Conservation (phyloP, 2,888 invertebrate species). For the Eurytoma californica region DNA sequence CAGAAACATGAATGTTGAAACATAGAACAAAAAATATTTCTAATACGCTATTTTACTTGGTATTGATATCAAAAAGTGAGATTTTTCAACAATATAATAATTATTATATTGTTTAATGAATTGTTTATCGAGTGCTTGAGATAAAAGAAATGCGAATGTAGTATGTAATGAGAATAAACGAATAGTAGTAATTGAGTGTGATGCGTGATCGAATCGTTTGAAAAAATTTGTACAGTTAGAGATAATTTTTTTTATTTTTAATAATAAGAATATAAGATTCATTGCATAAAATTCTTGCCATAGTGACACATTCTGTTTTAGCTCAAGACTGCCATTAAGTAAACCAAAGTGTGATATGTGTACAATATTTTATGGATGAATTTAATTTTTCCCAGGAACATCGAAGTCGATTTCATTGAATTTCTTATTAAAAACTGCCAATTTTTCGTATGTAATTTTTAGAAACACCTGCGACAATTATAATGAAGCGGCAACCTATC, state of each 20-base stretch:
- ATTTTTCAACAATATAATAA: too few relatives aligned
- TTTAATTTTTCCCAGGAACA: neutral
- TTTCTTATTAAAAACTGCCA: conserved; percentile 25
- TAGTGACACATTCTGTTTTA: conserved; percentile 26
- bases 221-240: conserved; percentile 40
- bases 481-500: conserved; percentile 39
- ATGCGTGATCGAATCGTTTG: conserved; percentile 18
- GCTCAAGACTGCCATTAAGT: conserved; percentile 33
- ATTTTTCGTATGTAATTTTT: neutral
- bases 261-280: conserved; percentile 25
- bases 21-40: neutral
- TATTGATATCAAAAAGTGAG: neutral
- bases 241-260: conserved; percentile 21
- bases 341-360: conserved; percentile 41
- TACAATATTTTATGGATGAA: neutral
- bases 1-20: too few relatives aligned
- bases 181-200: neutral
- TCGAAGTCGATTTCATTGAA: neutral
- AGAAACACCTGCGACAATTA: neutral
- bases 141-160: too few relatives aligned
- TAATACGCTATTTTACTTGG: neutral
- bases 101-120: too few relatives aligned
- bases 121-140: too few relatives aligned
- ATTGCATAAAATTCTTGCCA: conserved; percentile 38
- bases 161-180: neutral